Conservation (phyloP, 2,888 invertebrate genomes). For the Tromatobia lineatoria region DNA sequence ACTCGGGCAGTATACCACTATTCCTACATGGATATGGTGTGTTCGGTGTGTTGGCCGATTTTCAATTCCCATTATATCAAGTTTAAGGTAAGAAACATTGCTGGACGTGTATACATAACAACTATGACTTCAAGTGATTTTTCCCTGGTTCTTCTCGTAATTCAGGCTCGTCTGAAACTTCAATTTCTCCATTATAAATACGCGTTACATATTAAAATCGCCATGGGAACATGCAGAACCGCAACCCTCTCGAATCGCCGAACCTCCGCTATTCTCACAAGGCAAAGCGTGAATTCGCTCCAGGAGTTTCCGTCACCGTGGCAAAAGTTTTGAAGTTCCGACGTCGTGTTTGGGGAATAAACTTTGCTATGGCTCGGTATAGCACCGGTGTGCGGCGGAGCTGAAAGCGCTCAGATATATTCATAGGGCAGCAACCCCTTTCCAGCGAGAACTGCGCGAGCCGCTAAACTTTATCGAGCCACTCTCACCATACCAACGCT, state of each 20-base stretch:
- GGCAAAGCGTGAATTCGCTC: neutral
- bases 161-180: neutral
- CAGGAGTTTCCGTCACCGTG: neutral
- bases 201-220: neutral
- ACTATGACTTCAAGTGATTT: too few relatives aligned
- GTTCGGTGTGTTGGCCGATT: too few relatives aligned
- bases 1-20: too few relatives aligned
- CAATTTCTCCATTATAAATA: neutral
- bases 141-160: too few relatives aligned
- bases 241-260: neutral
- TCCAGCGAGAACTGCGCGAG: slow-evolving; percentile 2
- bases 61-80: too few relatives aligned
- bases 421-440: slow-evolving; percentile 36
- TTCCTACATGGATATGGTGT: too few relatives aligned
- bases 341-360: slow-evolving; percentile 15
- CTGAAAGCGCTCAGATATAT: slow-evolving; percentile 36
- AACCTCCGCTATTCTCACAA: neutral
- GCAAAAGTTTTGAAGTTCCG: slow-evolving; percentile 6
- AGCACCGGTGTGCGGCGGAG: neutral
- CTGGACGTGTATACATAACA: too few relatives aligned
- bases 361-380: slow-evolving; percentile 9
- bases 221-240: neutral
- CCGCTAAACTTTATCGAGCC: slow-evolving; percentile 45
- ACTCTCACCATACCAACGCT: slow-evolving; percentile 5
- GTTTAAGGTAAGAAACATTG: too few relatives aligned